Evolutionary conservation across 2,888 invertebrate genomes (phyloP).

Genomic region (Macrosiphum euphorbiae): DNA sequence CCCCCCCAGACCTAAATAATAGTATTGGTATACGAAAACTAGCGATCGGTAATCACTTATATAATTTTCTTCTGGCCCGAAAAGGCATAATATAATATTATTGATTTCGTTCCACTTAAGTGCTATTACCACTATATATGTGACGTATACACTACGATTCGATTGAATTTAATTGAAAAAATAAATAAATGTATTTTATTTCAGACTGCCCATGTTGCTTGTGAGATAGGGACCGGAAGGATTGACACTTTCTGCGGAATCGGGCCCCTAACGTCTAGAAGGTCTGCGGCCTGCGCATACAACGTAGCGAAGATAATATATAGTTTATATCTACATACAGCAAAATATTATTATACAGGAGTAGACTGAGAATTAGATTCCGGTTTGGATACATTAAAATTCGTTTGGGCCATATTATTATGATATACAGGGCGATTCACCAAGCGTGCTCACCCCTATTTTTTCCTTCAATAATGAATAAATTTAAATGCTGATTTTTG

Average conservation of each 20-base stretch:
- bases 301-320: not conserved
- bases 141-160: not conserved
- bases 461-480: not conserved
- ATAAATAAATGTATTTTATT: not conserved
- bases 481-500: not conserved
- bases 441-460: not conserved
- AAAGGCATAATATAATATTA: not conserved
- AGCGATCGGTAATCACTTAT: not conserved
- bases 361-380: not conserved
- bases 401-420: not conserved
- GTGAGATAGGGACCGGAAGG: not conserved
- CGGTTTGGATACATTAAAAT: not conserved
- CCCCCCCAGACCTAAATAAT: not conserved
- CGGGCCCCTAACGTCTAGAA: not conserved
- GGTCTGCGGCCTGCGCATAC: not conserved
- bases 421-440: not conserved
- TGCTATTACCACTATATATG: no score
- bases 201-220: not conserved
- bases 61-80: not conserved
- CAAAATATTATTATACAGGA: not conserved
- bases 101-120: not conserved
- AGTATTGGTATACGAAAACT: not conserved
- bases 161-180: not conserved
- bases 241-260: not conserved
- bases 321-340: not conserved